A percentile compares a stretch with the other conserved stretches of the same genome.
These are phyloP conservation scores for Emys orbicularis DNA, from an alignment of 2,797 vertebrate species.

Conservation along the genomic window DNA sequence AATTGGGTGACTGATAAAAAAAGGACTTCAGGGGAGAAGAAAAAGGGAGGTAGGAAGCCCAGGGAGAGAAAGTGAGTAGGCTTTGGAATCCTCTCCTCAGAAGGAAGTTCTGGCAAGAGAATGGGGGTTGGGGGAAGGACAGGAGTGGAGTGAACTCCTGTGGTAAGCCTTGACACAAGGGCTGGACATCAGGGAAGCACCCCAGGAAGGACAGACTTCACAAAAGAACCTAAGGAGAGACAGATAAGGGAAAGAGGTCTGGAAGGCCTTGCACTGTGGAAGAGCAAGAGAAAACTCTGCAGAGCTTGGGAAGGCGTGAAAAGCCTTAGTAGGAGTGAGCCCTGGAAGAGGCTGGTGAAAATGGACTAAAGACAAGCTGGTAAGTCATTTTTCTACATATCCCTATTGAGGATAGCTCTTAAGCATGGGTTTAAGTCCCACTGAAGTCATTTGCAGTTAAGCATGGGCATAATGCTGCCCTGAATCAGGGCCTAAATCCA, in stretches of 20 bases:
- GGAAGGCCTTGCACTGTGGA: not conserved
- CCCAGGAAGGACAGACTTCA: not conserved
- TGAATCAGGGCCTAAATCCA: not conserved
- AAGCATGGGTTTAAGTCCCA: not conserved
- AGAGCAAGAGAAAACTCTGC: not conserved
- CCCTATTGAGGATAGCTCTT: not conserved
- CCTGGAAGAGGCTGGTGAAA: not conserved
- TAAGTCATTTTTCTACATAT: not conserved
- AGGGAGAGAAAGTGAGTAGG: not conserved
- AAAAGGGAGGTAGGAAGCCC: not conserved
- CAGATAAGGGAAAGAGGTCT: not conserved
- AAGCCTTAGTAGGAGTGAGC: not conserved
- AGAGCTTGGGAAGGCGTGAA: not conserved
- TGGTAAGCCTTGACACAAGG: not conserved
- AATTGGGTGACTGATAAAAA: not conserved
- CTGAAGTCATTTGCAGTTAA: fast-evolving
- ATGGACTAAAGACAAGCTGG: not conserved
- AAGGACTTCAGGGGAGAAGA: not conserved
- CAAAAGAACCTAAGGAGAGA: not conserved
- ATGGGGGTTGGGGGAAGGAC: not conserved
- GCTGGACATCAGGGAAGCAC: no score
- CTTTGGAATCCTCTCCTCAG: not conserved
- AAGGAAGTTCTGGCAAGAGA: not conserved
- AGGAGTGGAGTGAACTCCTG: not conserved
- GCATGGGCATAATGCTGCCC: fast-evolving